phyloP scores from a whole-genome alignment of 1,140 invertebrate genomes.

The Bradysia coprophila region DNA sequence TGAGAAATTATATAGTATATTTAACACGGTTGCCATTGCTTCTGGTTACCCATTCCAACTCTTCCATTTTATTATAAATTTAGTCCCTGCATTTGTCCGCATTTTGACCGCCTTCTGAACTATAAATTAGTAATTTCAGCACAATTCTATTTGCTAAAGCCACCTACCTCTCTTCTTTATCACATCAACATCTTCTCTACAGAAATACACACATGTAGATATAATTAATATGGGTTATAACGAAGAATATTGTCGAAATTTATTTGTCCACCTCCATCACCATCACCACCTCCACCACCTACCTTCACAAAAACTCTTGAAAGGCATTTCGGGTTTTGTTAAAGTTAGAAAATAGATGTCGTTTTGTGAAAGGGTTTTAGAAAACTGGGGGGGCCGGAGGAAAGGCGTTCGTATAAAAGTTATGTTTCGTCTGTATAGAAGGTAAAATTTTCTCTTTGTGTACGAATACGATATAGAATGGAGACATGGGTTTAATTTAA shows the following conservation, averaged over 20 bases:
- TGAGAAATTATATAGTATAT: no score
- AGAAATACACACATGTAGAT: background rate
- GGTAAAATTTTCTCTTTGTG: no score
- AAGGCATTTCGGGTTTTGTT: background rate
- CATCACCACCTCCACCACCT: background rate
- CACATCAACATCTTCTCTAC: background rate
- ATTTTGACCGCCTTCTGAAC: background rate
- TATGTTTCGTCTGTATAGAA: no score
- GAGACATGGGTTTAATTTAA: background rate
- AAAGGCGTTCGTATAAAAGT: no score
- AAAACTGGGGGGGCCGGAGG: background rate
- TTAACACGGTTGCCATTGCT: no score
- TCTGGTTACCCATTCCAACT: no score
- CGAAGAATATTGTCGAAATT: no score
- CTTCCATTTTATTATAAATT: no score
- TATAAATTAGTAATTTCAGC: constrained; percentile 1
- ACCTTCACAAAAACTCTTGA: background rate
- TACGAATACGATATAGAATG: background rate
- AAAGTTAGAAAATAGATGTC: background rate
- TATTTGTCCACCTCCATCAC: background rate
- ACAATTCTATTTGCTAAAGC: background rate
- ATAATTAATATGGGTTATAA: no score
- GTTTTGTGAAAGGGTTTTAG: background rate
- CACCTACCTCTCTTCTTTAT: background rate
- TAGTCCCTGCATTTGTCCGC: no score